Evolutionary conservation across 2,113 vertebrate genomes (phyloP).

Genomic region (Alosa alosa): DNA sequence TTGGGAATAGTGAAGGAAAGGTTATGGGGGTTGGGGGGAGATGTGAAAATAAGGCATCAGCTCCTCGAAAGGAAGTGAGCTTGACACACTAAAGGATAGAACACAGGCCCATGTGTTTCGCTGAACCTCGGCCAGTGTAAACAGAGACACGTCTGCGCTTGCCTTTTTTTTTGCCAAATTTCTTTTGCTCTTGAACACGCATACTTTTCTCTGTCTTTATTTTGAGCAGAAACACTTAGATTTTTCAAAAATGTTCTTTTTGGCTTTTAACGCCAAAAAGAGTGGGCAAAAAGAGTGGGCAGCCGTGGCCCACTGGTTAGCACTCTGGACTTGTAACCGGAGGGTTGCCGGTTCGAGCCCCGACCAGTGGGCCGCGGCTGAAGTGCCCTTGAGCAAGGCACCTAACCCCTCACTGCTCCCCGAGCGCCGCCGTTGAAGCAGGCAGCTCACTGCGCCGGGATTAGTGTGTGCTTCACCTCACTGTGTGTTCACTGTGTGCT

Average conservation of each 20-base stretch:
- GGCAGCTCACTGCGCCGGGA: too few species aligned
- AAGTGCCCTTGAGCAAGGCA: too few species aligned
- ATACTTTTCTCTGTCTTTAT: neutral
- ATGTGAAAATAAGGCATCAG: constrained; percentile 18
- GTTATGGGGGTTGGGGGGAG: neutral
- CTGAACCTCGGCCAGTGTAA: constrained; percentile 59
- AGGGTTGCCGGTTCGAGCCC: too few species aligned
- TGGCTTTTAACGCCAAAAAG: too few species aligned
- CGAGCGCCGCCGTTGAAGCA: too few species aligned
- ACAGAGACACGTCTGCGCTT: constrained; percentile 55
- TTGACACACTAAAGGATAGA: constrained; percentile 36
- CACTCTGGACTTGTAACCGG: too few species aligned
- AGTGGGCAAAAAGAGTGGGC: too few species aligned
- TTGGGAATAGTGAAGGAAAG: neutral
- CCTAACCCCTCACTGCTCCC: too few species aligned
- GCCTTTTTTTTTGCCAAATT: constrained; percentile 23
- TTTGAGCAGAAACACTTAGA: neutral
- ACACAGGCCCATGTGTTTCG: constrained; percentile 47
- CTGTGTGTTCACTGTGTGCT: too few species aligned
- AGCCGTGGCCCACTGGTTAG: too few species aligned
- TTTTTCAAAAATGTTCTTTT: neutral
- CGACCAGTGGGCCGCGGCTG: too few species aligned
- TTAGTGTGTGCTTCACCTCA: too few species aligned
- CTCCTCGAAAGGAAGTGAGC: constrained; percentile 35
- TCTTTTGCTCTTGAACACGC: neutral